phyloP scores from a whole-genome alignment of 2,113 vertebrate genomes.

The Xyrauchen texanus region DNA sequence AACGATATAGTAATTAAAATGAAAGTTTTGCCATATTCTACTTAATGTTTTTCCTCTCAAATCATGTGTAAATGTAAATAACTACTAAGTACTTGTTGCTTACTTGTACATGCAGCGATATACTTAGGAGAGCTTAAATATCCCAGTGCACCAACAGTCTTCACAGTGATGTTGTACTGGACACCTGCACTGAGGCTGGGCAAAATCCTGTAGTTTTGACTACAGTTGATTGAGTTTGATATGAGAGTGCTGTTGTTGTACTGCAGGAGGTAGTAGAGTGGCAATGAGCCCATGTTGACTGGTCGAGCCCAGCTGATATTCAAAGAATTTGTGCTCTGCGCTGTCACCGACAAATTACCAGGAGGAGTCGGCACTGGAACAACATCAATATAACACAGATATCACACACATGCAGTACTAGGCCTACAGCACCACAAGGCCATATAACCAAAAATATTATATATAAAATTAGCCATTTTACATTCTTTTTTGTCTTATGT shows the following conservation, averaged over 20 bases:
- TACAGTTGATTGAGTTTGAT: neutral
- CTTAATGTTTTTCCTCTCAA: too few species aligned
- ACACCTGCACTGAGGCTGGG: slow-evolving; percentile 23
- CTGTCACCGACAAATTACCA: neutral
- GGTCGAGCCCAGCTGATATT: slow-evolving; percentile 37
- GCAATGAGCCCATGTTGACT: slow-evolving; percentile 15
- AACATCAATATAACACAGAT: slow-evolving; percentile 5
- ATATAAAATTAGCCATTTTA: too few species aligned
- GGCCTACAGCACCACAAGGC: too few species aligned
- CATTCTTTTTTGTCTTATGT: too few species aligned
- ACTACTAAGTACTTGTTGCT: neutral
- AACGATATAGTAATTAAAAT: too few species aligned
- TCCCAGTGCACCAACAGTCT: slow-evolving; percentile 32
- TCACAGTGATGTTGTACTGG: slow-evolving; percentile 33
- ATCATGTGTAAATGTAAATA: neutral
- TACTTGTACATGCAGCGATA: slow-evolving; percentile 26
- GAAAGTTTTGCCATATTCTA: too few species aligned
- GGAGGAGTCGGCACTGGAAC: slow-evolving; percentile 44
- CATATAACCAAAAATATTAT: too few species aligned
- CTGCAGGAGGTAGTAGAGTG: neutral
- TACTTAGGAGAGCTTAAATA: slow-evolving; percentile 24
- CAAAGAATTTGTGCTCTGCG: neutral
- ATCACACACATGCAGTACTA: neutral
- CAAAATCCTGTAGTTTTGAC: slow-evolving; percentile 5
- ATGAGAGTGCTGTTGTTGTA: neutral